A percentile compares a stretch with the other conserved stretches of the same genome.
These are phyloP conservation scores for Drosophila differens DNA, from an alignment of 2,888 invertebrate species.

Conservation along the genomic window DNA sequence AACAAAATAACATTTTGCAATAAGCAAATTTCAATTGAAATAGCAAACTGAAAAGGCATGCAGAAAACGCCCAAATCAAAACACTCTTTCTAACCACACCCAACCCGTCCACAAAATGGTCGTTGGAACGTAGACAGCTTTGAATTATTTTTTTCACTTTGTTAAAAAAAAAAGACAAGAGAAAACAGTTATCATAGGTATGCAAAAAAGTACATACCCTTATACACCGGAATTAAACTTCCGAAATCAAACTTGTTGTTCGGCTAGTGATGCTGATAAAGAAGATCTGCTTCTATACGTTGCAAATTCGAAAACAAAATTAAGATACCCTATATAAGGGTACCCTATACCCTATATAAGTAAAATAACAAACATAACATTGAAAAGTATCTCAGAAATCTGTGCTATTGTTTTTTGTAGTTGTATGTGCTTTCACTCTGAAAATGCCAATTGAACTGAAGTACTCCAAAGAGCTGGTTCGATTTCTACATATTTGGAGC, in stretches of 20 bases:
- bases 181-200: neutral
- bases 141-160: slow-evolving; percentile 26
- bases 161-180: slow-evolving; percentile 5
- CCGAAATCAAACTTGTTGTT: neutral
- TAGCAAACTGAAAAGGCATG: slow-evolving; percentile 71
- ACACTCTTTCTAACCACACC: slow-evolving; percentile 5
- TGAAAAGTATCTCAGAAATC: slow-evolving; percentile 58
- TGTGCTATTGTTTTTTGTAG: slow-evolving; percentile 51
- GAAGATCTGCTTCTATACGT: neutral
- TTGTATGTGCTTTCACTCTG: slow-evolving; percentile 9
- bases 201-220: neutral
- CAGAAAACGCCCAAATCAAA: slow-evolving; percentile 8
- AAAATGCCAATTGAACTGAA: slow-evolving; percentile 35
- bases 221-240: neutral
- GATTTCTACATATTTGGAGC: slow-evolving; percentile 1
- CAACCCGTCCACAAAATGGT: slow-evolving; percentile 24
- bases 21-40: slow-evolving; percentile 78
- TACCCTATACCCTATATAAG: neutral
- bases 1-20: slow-evolving; percentile 71
- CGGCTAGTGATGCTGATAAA: neutral
- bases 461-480: slow-evolving; percentile 1
- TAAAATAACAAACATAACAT: slow-evolving; percentile 18
- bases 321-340: neutral
- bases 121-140: slow-evolving; percentile 33
- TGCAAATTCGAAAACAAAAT: neutral